Evolutionary conservation across 2,113 vertebrate species (phyloP).

Genomic region (Charina bottae): DNA sequence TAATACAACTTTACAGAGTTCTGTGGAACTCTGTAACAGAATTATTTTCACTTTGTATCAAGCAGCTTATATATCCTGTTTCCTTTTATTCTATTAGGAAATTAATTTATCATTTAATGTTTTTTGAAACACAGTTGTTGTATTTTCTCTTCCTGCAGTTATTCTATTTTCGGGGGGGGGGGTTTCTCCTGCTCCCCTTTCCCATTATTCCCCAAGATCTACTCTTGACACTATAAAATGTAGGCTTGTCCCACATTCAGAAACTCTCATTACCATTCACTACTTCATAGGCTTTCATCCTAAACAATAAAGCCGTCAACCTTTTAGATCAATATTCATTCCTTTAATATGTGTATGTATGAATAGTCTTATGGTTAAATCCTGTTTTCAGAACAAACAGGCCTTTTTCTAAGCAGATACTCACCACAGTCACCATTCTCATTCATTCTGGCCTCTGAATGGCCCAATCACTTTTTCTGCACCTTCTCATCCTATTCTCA

Average conservation of each 20-base stretch:
- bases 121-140: not conserved
- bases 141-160: not conserved
- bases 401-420: not conserved
- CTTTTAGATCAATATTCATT: not conserved
- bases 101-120: not conserved
- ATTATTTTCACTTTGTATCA: not conserved
- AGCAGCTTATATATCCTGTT: not conserved
- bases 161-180: not conserved
- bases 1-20: not conserved
- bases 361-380: not conserved
- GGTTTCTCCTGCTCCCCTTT: not conserved
- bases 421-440: not conserved
- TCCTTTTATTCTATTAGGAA: not conserved
- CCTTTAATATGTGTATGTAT: not conserved
- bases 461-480: not conserved
- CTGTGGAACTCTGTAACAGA: not conserved
- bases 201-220: not conserved
- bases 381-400: not conserved
- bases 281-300: not conserved
- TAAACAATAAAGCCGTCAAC: not conserved
- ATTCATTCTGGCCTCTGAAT: not conserved
- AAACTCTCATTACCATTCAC: not conserved
- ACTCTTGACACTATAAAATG: not conserved
- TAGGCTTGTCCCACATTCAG: not conserved
- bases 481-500: not conserved